phyloP scores from a whole-genome alignment of 1,140 invertebrate species.

The Euschistus heros region DNA sequence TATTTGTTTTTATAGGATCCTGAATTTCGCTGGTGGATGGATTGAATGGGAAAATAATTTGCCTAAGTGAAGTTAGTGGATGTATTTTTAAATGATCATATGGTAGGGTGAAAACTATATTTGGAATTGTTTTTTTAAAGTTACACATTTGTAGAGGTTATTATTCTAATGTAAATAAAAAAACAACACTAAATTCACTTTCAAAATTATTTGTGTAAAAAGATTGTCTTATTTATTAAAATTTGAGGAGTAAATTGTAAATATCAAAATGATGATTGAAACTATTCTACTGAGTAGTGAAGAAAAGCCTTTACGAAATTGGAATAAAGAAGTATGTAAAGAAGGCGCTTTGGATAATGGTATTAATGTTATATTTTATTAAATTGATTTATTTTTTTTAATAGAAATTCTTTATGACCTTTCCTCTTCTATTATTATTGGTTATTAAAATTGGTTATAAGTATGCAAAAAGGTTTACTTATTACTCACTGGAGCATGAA shows the following conservation, averaged over 20 bases:
- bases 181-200: background rate
- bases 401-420: background rate
- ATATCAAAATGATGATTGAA: background rate
- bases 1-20: conserved; percentile 17
- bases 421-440: background rate
- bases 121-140: background rate
- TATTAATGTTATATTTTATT: conserved; percentile 3
- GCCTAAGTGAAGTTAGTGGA: background rate
- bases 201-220: background rate
- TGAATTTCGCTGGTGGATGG: conserved; percentile 22
- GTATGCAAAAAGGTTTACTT: too few species aligned
- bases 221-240: background rate
- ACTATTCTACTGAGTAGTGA: conserved; percentile 7
- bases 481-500: too few species aligned
- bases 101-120: background rate
- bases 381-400: background rate
- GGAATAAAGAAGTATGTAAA: conserved; percentile 7
- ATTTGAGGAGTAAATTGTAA: background rate
- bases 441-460: too few species aligned
- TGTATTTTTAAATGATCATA: background rate
- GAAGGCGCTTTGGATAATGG: background rate
- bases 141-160: background rate
- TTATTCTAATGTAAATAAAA: background rate
- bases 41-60: conserved; percentile 23
- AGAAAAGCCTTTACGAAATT: background rate